Percentiles rank a stretch among this genome's conserved stretches.
phyloP scores from a whole-genome alignment of 2,797 vertebrate species.

The Petrocephalus sullivani region DNA sequence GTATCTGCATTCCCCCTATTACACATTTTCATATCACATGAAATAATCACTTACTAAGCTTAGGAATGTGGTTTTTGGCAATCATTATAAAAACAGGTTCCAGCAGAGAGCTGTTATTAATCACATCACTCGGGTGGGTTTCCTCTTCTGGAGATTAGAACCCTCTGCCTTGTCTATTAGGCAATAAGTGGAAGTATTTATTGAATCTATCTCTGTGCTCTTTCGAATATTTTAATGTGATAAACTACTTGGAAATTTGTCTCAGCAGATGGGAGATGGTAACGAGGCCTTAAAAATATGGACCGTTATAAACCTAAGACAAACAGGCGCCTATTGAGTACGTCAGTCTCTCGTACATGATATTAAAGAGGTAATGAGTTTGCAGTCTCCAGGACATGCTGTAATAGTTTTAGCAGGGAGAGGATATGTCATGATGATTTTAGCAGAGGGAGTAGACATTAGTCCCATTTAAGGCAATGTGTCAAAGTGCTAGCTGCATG shows the following conservation, averaged over 20 bases:
- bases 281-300: background rate
- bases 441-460: conserved; percentile 35
- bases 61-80: conserved; percentile 37
- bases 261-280: background rate
- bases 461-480: conserved; percentile 58
- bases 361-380: conserved; percentile 43
- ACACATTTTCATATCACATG: conserved; percentile 58
- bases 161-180: background rate
- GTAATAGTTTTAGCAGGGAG: conserved; percentile 6
- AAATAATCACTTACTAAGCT: conserved; percentile 51
- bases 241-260: background rate
- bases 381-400: conserved; percentile 55
- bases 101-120: conserved; percentile 41
- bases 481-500: conserved; percentile 50
- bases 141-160: background rate
- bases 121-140: conserved; percentile 7
- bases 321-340: background rate
- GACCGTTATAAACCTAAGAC: background rate
- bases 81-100: conserved; percentile 55
- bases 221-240: background rate
- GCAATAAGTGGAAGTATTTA: background rate
- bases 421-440: conserved; percentile 49
- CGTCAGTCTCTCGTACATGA: background rate
- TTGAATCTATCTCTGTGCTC: background rate
- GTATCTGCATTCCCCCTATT: conserved; percentile 60